Percentiles rank a stretch among this genome's conserved stretches.
phyloP scores from a whole-genome alignment of 37 sponge, comb jelly and placozoan species.

The Spongia lamella region DNA sequence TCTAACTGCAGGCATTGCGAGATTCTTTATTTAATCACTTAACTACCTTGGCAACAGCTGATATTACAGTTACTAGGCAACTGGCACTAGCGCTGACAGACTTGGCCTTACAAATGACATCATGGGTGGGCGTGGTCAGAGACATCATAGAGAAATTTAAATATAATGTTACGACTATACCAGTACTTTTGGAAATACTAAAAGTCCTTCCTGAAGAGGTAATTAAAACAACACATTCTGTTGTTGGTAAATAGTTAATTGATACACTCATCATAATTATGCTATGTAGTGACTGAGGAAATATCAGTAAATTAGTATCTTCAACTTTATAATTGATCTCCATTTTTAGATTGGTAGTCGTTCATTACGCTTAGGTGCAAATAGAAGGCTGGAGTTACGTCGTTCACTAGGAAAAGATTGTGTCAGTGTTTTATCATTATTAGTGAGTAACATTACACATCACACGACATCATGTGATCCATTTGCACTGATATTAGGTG shows the following conservation, averaged over 20 bases:
- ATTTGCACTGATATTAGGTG: too few species aligned
- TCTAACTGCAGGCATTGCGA: conserved; percentile 51
- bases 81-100: conserved; percentile 88
- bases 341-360: conserved; percentile 46
- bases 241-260: too few species aligned
- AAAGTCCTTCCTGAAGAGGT: conserved; percentile 82
- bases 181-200: conserved; percentile 73
- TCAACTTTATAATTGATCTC: background rate
- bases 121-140: conserved; percentile 67
- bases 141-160: conserved; percentile 68
- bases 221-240: too few species aligned
- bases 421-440: conserved; percentile 38
- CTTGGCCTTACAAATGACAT: conserved; percentile 82
- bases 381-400: conserved; percentile 41
- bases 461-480: too few species aligned
- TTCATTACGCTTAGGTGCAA: conserved; percentile 50
- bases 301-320: too few species aligned
- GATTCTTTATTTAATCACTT: conserved; percentile 78
- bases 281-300: too few species aligned
- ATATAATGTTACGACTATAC: conserved; percentile 33
- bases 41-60: conserved; percentile 30
- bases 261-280: too few species aligned
- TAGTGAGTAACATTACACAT: conserved; percentile 17
- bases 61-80: conserved; percentile 55
- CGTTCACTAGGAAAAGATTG: conserved; percentile 39